Base-by-base conservation (phyloP, 2,113 vertebrate species). In the Chiloscyllium plagiosum region DNA sequence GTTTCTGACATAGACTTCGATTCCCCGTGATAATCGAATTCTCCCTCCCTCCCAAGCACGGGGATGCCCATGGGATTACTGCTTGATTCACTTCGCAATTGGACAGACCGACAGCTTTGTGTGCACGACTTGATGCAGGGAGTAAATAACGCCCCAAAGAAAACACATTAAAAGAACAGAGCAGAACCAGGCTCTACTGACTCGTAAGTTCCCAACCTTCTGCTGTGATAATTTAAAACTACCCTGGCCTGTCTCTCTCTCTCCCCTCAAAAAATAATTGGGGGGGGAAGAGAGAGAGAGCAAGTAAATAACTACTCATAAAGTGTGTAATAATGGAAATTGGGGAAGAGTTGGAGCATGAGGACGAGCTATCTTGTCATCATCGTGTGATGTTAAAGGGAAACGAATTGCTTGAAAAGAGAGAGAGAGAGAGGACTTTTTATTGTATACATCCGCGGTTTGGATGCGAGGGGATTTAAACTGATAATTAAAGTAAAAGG, bases 371-470 rank as follows among this genome's bases (percentile, higher is more conserved):
- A 92, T 92, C 87, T 92, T 92, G 56, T 92, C 87, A 92, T n/a
- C 56, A n/a, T 66, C 33, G 89, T n/a, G 33, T n/a, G 61, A 93
- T 93, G 61, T 93, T 93, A 93, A 93, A 93, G 89, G 89, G 89
- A 93, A 93, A 93, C 66, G 89, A 68, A 93, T 93, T 93, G 89
- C 66, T 93, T 93, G 89, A 33, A n/a, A n/a, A 42, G 89, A 37
- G 61, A 56, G n/a, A 50, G 42, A 10, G 22, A 52, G 86, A 61
- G 87, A 15, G 89, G 17, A 93, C 89, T 93, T 37, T 66, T 90
- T 89, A 66, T 42, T 93, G 89, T 93, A n/a, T 66, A 66, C 89
- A 33, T 93, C 89, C 89, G 89, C 89, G 22, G 37, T 29, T 93
- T 93, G 61, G 61, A n/a, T 66, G 33, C 66, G 61, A 37, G 89